These are phyloP conservation scores for Perognathus longimembris DNA, from an alignment of 2,113 vertebrate species.

Conservation along the genomic window DNA sequence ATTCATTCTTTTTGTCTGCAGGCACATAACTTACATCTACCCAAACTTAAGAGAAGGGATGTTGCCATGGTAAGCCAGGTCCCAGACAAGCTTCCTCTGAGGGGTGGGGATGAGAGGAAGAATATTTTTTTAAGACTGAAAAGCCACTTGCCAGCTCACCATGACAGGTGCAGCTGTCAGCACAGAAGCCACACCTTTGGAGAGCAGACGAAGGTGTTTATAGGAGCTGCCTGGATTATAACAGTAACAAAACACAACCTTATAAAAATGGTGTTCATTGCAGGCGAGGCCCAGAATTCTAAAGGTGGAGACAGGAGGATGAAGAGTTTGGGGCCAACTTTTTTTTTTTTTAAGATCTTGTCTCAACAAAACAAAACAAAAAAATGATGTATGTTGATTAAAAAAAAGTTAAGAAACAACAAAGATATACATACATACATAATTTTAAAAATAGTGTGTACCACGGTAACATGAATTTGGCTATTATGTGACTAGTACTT, in stretches of 20 bases:
- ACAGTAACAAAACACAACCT: constrained; percentile 27
- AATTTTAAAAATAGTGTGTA: background rate
- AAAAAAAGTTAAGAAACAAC: too few relatives aligned
- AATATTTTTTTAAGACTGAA: background rate
- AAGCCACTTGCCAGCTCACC: background rate
- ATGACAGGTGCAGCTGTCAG: background rate
- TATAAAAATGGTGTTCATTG: background rate
- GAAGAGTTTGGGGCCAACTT: too few relatives aligned
- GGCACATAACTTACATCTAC: background rate
- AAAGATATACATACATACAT: too few relatives aligned
- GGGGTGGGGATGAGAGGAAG: background rate
- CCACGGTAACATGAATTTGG: background rate
- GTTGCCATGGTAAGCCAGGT: background rate
- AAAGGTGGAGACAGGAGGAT: too few relatives aligned
- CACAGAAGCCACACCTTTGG: background rate
- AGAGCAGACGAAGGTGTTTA: background rate
- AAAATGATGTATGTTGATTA: too few relatives aligned
- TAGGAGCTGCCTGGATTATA: background rate
- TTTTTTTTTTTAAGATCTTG: too few relatives aligned
- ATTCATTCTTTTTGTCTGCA: background rate
- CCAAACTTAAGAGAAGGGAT: background rate
- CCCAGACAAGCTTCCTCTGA: background rate
- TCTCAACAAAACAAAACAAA: background rate
- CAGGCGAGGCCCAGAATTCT: too few relatives aligned
- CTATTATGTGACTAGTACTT: background rate